Evolutionary conservation across 2,113 vertebrate genomes (phyloP), one percentile per base, ranked within the genome.

Genomic region (Hippocampus barbouri): DNA sequence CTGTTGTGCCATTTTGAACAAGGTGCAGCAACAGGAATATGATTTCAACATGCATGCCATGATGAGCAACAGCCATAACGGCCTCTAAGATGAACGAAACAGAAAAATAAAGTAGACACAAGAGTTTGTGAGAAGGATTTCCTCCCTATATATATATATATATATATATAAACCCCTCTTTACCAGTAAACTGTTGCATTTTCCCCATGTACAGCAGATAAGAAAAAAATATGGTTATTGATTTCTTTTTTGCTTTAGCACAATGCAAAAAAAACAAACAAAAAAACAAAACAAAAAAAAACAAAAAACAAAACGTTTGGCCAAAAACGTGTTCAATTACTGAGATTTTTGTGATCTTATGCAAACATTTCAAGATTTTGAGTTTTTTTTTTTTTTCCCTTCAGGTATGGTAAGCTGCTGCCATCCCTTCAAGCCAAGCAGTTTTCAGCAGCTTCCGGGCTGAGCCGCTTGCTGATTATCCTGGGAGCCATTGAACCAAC

Each of bases 381-480:
- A 27, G 70, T 34, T 12, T 25, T 69, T n/a, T 70, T 45, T 81
- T 21, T 23, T 69, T 21, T 57, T 3, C 21, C 76, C n/a, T 73
- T 16, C 74, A 93, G 93, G 92, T 92, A 91, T 66, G 85, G 83
- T 18, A 88, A 91, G 74, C 77, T 93, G 82, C 63, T 94, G 77
- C 90, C 92, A 0, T 91, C 87, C 0, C 87, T 92, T 66, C 93
- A 94, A 65, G 83, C 85, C 79, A 84, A 77, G 82, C 93, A 94
- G 88, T 91, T 94, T 43, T 91, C 89, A 3, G 93, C 93, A 40
- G 93, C 93, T 25, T 89, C 89, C 2, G 93, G 92, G 1, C 83
- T 93, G 72, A 94, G 86, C 77, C 91, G 93, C 68, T 77, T 94
- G 72, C 85, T 93, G 71, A 88, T 94, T 57, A 93, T 94, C 77